Evolutionary conservation across 1,140 invertebrate genomes (phyloP).

Genomic region (Dendrolimus punctatus): DNA sequence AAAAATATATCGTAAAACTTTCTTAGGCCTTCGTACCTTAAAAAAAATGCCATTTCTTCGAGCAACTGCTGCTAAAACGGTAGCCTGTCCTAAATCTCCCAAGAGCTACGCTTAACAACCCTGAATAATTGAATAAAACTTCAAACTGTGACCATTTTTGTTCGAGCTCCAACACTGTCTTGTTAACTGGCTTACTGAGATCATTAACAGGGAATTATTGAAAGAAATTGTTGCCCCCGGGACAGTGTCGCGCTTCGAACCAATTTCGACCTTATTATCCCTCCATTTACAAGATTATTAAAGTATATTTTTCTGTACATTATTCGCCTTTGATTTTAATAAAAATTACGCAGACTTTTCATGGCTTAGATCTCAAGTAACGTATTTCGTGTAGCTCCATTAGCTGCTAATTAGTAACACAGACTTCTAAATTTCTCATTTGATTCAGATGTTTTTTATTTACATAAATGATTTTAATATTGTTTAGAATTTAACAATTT

Average conservation of each 20-base stretch:
- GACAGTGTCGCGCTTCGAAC: conserved; percentile 3
- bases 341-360: conserved; percentile 23
- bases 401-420: conserved; percentile 22
- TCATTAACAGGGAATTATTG: conserved; percentile 41
- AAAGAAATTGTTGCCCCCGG: conserved; percentile 30
- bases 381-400: conserved; percentile 22
- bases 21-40: too few relatives aligned
- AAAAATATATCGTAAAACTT: too few relatives aligned
- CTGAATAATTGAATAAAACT: conserved; percentile 34
- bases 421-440: conserved; percentile 7
- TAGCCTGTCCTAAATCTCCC: too few relatives aligned
- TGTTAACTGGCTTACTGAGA: conserved; percentile 48
- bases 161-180: conserved; percentile 24
- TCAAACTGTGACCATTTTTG: conserved; percentile 30
- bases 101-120: conserved; percentile 6
- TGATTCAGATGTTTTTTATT: conserved; percentile 7
- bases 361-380: conserved; percentile 20
- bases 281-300: too few relatives aligned
- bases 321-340: conserved; percentile 1
- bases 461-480: neutral
- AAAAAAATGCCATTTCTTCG: too few relatives aligned
- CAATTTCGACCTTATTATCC: conserved; percentile 5
- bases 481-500: too few relatives aligned
- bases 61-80: too few relatives aligned
- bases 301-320: too few relatives aligned